A percentile compares a stretch with the other conserved stretches of the same genome.
These are phyloP conservation scores for Bedellia somnulentella DNA, from an alignment of 2,888 invertebrate species.

Conservation along the genomic window DNA sequence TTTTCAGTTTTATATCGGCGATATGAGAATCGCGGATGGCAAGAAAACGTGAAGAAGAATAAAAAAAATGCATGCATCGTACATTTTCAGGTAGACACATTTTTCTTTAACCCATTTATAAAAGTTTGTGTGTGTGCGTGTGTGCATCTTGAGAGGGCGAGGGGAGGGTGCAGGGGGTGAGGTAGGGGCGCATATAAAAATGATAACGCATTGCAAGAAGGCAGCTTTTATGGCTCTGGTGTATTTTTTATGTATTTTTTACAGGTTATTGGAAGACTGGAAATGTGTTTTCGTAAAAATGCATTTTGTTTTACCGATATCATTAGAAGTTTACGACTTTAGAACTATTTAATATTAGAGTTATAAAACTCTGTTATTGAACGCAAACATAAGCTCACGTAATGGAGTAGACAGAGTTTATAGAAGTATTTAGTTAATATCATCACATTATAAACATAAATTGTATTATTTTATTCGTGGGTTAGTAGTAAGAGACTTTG, in stretches of 20 bases:
- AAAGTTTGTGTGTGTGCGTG: conserved; percentile 35
- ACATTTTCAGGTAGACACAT: conserved; percentile 62
- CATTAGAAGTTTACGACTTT: too few relatives aligned
- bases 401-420: too few relatives aligned
- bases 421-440: too few relatives aligned
- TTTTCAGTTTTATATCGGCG: conserved; percentile 62
- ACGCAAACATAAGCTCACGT: too few relatives aligned
- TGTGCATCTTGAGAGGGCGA: conserved; percentile 26
- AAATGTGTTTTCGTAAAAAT: too few relatives aligned
- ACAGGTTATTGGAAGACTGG: too few relatives aligned
- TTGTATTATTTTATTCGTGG: too few relatives aligned
- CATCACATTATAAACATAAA: too few relatives aligned
- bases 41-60: conserved; percentile 55
- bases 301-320: too few relatives aligned
- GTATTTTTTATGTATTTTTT: conserved; percentile 56
- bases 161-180: conserved; percentile 24
- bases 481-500: too few relatives aligned
- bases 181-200: conserved; percentile 52
- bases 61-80: conserved; percentile 56
- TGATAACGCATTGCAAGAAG: conserved; percentile 62
- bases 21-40: conserved; percentile 61
- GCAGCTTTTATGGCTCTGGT: conserved; percentile 59
- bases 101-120: conserved; percentile 62
- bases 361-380: too few relatives aligned
- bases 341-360: conserved; percentile 1